phyloP scores from a whole-genome alignment of 1,140 invertebrate genomes.

The Ceratina japonica region DNA sequence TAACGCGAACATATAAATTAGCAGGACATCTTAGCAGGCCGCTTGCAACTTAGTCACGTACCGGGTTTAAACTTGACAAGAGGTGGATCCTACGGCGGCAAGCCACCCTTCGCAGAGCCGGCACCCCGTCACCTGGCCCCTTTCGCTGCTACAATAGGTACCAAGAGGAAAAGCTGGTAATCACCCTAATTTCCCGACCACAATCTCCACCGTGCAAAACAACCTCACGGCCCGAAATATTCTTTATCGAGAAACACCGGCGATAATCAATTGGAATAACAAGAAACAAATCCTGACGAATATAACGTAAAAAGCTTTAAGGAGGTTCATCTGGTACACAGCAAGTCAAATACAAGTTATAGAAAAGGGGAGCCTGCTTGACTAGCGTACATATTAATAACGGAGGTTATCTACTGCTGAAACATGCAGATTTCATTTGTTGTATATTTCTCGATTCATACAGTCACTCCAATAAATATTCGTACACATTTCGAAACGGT shows the following conservation, averaged over 20 bases:
- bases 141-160: slow-evolving; percentile 24
- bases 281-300: too few species aligned
- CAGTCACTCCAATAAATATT: too few species aligned
- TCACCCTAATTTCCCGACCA: slow-evolving; percentile 28
- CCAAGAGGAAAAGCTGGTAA: slow-evolving; percentile 34
- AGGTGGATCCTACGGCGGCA: slow-evolving; percentile 65
- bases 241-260: background rate
- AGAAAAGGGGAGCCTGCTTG: too few species aligned
- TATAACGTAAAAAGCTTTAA: background rate
- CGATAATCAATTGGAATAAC: too few species aligned
- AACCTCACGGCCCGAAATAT: background rate
- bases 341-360: too few species aligned
- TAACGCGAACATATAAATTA: slow-evolving; percentile 80
- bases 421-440: too few species aligned
- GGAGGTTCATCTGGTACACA: too few species aligned
- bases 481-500: too few species aligned
- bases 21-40: slow-evolving; percentile 79
- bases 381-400: too few species aligned
- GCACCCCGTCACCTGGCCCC: slow-evolving; percentile 58
- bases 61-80: slow-evolving; percentile 79
- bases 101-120: slow-evolving; percentile 30
- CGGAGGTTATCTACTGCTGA: too few species aligned
- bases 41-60: slow-evolving; percentile 80
- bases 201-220: background rate
- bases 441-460: too few species aligned